A percentile compares a stretch with the other conserved stretches of the same genome.
Evolutionary conservation across 2,797 vertebrate genomes (phyloP).

Genomic region (Diceros bicornis): DNA sequence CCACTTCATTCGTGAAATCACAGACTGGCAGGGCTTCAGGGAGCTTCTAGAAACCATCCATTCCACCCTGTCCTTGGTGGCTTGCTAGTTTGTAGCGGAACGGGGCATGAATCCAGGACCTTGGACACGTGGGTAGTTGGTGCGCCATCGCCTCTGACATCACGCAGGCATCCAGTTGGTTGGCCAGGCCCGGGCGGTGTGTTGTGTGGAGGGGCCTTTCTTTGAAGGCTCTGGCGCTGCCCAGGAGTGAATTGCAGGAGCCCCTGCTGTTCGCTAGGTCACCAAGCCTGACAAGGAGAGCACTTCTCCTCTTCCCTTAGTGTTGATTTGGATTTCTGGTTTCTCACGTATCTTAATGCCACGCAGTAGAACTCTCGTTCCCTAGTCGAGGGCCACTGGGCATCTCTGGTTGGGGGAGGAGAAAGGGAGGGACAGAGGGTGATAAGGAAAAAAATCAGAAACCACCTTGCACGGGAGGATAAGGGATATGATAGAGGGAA

Average conservation of each 20-base stretch:
- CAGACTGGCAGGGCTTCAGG: not conserved
- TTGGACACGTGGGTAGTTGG: rapidly evolving
- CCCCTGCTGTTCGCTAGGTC: not conserved
- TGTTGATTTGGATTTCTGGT: not conserved
- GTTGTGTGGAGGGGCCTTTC: not conserved
- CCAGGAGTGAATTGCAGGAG: not conserved
- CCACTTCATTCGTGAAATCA: not conserved
- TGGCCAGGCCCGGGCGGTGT: rapidly evolving
- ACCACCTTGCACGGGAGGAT: not conserved
- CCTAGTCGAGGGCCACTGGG: no score
- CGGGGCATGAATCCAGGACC: not conserved
- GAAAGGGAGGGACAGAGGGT: not conserved
- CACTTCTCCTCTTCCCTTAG: not conserved
- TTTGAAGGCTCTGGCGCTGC: not conserved
- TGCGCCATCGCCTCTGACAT: rapidly evolving
- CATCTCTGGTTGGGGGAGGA: not conserved
- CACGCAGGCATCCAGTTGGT: not conserved
- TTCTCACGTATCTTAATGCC: not conserved
- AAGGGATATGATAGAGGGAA: not conserved
- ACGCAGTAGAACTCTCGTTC: not conserved
- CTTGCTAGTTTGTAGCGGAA: not conserved
- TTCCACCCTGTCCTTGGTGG: not conserved
- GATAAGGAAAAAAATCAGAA: not conserved
- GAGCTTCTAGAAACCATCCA: not conserved
- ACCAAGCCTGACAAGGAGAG: not conserved